These are phyloP conservation scores for Campylomormyrus numenius DNA, from an alignment of 2,113 vertebrate genomes.

Conservation along the genomic window DNA sequence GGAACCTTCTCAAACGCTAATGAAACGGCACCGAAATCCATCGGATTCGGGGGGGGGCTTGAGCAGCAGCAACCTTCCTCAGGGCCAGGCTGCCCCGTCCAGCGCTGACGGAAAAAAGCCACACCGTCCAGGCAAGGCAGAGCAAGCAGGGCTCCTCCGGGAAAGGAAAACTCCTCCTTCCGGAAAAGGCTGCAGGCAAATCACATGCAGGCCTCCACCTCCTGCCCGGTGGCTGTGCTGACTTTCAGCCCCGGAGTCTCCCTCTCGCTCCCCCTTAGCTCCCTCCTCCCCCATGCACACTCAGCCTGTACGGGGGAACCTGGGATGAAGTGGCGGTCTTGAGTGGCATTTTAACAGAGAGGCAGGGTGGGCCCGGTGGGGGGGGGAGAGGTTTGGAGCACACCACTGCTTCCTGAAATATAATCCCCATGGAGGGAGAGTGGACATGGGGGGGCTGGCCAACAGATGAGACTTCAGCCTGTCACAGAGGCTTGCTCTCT, in stretches of 20 bases:
- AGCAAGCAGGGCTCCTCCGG: not conserved
- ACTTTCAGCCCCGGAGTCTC: not conserved
- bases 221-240: not conserved
- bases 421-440: slow-evolving; percentile 9
- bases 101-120: not conserved
- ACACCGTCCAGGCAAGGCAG: slow-evolving; percentile 12
- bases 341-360: slow-evolving; percentile 13
- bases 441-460: slow-evolving; percentile 22
- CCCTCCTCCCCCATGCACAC: not conserved
- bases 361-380: not conserved
- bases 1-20: not conserved
- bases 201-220: not conserved
- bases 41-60: not conserved
- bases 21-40: not conserved
- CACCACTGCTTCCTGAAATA: slow-evolving; percentile 25
- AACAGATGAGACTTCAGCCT: slow-evolving; percentile 29
- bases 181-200: slow-evolving; percentile 6
- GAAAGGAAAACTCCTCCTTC: not conserved
- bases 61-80: not conserved
- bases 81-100: slow-evolving; percentile 15
- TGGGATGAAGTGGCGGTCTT: slow-evolving; percentile 22
- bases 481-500: slow-evolving; percentile 17
- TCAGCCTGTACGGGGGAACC: not conserved
- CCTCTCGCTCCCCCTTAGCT: not conserved
- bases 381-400: not conserved